A percentile compares a stretch with the other conserved stretches of the same genome.
These are phyloP conservation scores for Antedon mediterranea DNA, from an alignment of 53 echinoderm and acorn worm genomes.

Conservation along the genomic window DNA sequence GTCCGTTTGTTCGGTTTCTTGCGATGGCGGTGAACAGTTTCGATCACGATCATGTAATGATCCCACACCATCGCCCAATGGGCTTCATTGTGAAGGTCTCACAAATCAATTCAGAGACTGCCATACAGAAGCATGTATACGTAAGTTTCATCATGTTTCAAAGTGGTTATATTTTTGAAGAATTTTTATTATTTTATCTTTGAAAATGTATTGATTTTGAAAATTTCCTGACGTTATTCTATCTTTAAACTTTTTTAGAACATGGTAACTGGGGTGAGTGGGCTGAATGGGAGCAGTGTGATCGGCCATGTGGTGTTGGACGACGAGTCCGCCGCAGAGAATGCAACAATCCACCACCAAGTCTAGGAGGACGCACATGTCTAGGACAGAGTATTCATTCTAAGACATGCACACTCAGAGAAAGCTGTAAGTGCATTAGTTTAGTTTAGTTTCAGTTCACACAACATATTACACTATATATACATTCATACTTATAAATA, in stretches of 20 bases:
- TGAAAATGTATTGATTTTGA: too few species aligned
- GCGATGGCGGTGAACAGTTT: conserved; percentile 53
- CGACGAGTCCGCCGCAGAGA: neutral
- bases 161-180: neutral
- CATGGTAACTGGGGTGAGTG: conserved; percentile 2
- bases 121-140: conserved; percentile 59
- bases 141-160: conserved; percentile 15
- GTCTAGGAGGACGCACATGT: neutral
- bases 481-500: too few species aligned
- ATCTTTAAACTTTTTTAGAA: neutral
- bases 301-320: neutral
- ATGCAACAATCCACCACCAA: conserved; percentile 4
- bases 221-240: neutral
- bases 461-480: too few species aligned
- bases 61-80: conserved; percentile 43
- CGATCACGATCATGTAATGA: conserved; percentile 42
- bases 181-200: too few species aligned
- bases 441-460: neutral
- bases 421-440: neutral
- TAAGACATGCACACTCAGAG: neutral
- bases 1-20: conserved; percentile 49
- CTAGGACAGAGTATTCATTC: neutral
- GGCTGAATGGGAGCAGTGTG: conserved; percentile 6
- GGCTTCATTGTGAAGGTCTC: conserved; percentile 50
- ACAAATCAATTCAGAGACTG: conserved; percentile 30